Base-by-base conservation (phyloP, 2,888 invertebrate genomes). In the Eupithecia inturbata region DNA sequence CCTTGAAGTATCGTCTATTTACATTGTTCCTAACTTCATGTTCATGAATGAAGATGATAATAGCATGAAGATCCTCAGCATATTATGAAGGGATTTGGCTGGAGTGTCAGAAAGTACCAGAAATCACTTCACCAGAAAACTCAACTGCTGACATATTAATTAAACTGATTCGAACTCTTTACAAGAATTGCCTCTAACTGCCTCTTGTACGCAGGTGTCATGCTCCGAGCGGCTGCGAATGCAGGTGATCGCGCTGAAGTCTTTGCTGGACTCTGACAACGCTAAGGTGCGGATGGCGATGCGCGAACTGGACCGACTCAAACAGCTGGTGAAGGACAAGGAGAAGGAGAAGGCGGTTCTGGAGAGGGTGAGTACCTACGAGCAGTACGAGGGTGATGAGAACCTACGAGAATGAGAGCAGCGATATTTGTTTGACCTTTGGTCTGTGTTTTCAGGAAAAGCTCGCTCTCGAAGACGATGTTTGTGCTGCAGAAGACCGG, bases 191-290 rank as follows among this genome's bases (percentile, higher is more conserved):
- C 39, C 5, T 41, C n/a, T n/a, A n/a, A n/a, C n/a, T 1, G 1
- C 14, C 39, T 39, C 41, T 41, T 41, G n/a, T 45, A 45, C 45
- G 45, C 75, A 93, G 93, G 90, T 92, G 76, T 86, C 87, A 16
- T 89, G 89, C 77, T 92, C 92, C 2, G 95, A 95, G 80, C 89
- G 92, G 0, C 89, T 94, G 5, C 95, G 95, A 66, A 88, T 96
- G 33, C 96, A 96, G 85, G 95, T 96, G 76, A 90, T 92, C 31
- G 94, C 96, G 5, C 87, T 96, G 60, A 95, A 96, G 78, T 91
- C 95, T 1, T 88, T 96, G 66, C 87, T 96, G 80, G 95, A 95
- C 78, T 93, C 95, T 0, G 96, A 96, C 87, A 95, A 95, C 81
- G 88, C 85, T 6, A 95, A 95, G 76, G 93, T 95, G 19, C 89